phyloP scores from a whole-genome alignment of 2,113 vertebrate species.

The Desmodus rotundus region DNA sequence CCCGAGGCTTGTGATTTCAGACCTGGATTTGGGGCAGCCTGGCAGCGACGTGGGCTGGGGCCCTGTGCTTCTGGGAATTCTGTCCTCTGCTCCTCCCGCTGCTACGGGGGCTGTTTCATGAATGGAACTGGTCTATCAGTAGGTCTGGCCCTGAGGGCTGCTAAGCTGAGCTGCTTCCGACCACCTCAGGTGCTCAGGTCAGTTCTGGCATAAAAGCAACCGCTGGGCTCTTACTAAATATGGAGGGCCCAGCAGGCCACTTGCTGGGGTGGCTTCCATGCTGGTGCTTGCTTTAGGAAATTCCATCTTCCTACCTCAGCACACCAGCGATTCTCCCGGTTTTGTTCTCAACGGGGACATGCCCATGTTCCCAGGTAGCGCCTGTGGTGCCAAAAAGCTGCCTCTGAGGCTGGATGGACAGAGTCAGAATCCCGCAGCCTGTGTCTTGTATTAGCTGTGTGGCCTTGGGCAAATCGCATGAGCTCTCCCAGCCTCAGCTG shows the following conservation, averaged over 20 bases:
- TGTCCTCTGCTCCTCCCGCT: neutral
- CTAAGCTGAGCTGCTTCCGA: neutral
- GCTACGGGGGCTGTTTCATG: neutral
- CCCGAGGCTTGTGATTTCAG: fast-evolving
- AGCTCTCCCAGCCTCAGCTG: neutral
- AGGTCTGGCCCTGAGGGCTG: neutral
- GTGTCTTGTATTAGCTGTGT: neutral
- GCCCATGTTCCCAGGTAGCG: neutral
- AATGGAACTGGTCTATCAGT: neutral
- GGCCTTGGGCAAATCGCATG: neutral
- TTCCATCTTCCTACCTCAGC: neutral
- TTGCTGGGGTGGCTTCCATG: neutral
- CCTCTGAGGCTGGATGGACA: neutral
- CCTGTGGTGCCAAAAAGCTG: neutral
- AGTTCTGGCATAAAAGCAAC: neutral
- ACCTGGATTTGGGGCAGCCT: neutral
- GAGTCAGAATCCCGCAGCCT: neutral
- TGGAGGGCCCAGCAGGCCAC: neutral
- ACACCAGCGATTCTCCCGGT: too few species aligned
- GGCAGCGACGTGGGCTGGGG: neutral
- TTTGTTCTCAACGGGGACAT: too few species aligned
- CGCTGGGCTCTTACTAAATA: neutral
- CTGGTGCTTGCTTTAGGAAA: neutral
- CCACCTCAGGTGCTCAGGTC: neutral
- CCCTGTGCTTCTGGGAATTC: neutral